Evolutionary conservation across 2,113 vertebrate genomes (phyloP), one percentile per base, ranked within the genome.

Genomic region (Penelope pileata): DNA sequence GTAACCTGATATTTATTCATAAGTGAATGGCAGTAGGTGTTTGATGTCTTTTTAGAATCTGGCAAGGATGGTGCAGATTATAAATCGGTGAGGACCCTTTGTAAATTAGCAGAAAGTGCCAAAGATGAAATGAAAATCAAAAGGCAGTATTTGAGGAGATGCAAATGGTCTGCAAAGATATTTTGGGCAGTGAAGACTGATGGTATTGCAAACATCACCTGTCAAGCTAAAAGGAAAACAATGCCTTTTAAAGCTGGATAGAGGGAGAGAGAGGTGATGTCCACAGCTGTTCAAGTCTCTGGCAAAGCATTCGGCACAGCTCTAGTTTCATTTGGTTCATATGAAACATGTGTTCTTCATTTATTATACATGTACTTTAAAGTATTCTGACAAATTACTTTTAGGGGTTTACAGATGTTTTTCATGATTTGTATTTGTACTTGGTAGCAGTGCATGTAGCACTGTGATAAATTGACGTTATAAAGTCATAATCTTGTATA

Each of bases 331-430:
- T 97, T 93, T 90, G 83, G 40, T 87, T 97, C 93, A 90, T 95
- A 96, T 86, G 96, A 97, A 97, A 96, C 98, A 98, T 93, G 76
- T 97, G 97, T 96, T 97, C 94, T 95, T 97, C 97, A 97, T 97
- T 98, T 97, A 97, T 90, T 97, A 97, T 96, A 96, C 88, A 88
- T 86, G 70, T 74, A 70, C 88, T 83, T 94, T 88, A 95, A 97
- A 80, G 73, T 95, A 96, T 97, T 96, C 90, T 97, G 97, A 97
- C 96, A 97, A 96, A 98, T 96, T 89, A 29, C 77, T 96, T 95
- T 84, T 76, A 92, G 96, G 81, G 78, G 78, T 83, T 96, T 97
- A 94, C 88, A 97, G 96, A 96, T 97, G 96, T 96, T 96, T 92
- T 78, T 92, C 45, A 27, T 96, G 67, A 95, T 85, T 86, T 96